Evolutionary conservation across 2,888 invertebrate genomes (phyloP).

Genomic region (Penaeus monodon): DNA sequence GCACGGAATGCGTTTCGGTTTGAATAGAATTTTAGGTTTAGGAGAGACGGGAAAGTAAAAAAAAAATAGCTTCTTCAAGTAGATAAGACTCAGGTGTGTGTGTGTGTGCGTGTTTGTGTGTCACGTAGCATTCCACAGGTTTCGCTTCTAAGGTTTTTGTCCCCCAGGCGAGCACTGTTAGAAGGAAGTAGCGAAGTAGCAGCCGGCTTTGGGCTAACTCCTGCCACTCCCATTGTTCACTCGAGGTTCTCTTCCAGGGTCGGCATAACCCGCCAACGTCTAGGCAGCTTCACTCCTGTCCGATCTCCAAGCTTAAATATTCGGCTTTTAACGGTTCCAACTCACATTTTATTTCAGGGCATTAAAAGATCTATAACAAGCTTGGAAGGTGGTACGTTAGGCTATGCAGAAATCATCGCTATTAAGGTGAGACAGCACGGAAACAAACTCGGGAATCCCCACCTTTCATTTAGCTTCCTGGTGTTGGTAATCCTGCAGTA

Average conservation of each 20-base stretch:
- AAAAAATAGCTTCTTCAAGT: no score
- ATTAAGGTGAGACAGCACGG: slow-evolving; percentile 82
- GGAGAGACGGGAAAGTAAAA: no score
- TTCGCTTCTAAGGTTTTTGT: background rate
- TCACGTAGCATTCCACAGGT: no score
- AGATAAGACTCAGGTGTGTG: no score
- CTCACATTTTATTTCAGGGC: slow-evolving; percentile 75
- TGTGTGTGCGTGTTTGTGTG: no score
- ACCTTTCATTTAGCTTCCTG: slow-evolving; percentile 3
- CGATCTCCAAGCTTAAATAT: background rate
- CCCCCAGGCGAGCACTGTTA: background rate
- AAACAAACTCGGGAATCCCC: background rate
- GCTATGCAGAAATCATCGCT: slow-evolving; percentile 95
- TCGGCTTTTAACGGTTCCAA: slow-evolving; percentile 5
- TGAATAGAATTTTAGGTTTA: no score
- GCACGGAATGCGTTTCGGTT: no score
- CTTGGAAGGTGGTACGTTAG: slow-evolving; percentile 86
- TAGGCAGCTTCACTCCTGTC: background rate
- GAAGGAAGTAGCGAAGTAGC: background rate
- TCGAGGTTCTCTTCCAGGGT: no score
- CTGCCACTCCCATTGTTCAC: background rate
- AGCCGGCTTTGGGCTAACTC: background rate
- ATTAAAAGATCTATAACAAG: slow-evolving; percentile 94
- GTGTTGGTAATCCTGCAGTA: slow-evolving; percentile 23
- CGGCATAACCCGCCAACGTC: no score